A percentile compares a stretch with the other conserved stretches of the same genome.
Conservation (phyloP, 23 tunicate species). For the Trididemnum clinides region DNA sequence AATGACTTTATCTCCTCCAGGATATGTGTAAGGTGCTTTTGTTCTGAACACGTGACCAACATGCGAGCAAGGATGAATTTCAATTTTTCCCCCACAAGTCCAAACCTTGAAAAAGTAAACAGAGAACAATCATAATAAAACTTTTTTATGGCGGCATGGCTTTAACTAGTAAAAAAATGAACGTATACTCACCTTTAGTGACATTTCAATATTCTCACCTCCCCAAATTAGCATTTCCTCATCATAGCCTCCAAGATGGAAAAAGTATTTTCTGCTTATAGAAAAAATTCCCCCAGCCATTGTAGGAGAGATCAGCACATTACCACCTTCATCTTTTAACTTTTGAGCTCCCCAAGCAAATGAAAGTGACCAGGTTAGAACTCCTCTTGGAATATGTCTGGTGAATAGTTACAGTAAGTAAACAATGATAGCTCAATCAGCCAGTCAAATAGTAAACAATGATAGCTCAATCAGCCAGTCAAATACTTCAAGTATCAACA, state of each 20-base stretch:
- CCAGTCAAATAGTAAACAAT: too few species aligned
- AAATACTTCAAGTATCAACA: too few species aligned
- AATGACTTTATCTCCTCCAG: constrained; percentile 81
- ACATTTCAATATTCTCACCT: constrained; percentile 96
- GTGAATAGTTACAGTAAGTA: neutral
- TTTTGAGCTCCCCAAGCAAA: constrained; percentile 70
- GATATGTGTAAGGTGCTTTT: constrained; percentile 87
- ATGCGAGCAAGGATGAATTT: constrained; percentile 89
- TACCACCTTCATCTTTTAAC: constrained; percentile 22
- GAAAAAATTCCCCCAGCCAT: constrained; percentile 97
- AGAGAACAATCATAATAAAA: too few species aligned
- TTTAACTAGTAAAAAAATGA: too few species aligned
- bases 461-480: too few species aligned
- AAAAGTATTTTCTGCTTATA: constrained; percentile 69
- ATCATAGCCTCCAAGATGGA: constrained; percentile 83
- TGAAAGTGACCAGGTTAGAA: constrained; percentile 65
- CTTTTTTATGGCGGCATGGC: too few species aligned
- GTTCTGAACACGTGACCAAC: constrained; percentile 95
- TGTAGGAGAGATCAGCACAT: constrained; percentile 62
- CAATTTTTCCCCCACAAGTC: constrained; percentile 90
- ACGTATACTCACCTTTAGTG: constrained; percentile 52
- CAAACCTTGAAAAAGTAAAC: constrained; percentile 62
- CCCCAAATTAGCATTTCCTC: constrained; percentile 90
- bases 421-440: neutral
- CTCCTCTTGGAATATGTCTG: constrained; percentile 69